These are phyloP conservation scores for Steinernema scapterisci DNA, from an alignment of 2,888 invertebrate genomes.

Conservation along the genomic window DNA sequence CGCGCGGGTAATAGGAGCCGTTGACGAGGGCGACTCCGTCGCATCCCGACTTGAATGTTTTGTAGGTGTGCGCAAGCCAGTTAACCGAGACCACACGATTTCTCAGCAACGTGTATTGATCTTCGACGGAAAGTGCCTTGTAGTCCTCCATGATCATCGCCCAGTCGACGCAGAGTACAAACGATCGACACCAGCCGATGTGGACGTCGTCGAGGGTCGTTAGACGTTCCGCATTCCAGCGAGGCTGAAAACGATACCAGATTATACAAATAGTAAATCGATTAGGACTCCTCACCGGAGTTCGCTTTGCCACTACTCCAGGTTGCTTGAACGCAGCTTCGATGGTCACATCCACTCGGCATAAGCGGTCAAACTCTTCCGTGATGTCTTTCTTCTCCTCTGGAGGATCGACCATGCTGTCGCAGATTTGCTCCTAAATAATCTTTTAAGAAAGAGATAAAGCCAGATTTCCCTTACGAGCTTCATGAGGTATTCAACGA, in stretches of 20 bases:
- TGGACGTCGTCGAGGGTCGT: conserved; percentile 58
- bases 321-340: conserved; percentile 54
- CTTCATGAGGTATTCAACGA: conserved; percentile 43
- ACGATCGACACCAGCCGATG: conserved; percentile 58
- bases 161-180: conserved; percentile 56
- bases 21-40: conserved; percentile 59
- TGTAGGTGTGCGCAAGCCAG: conserved; percentile 59
- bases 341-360: conserved; percentile 58
- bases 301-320: conserved; percentile 55
- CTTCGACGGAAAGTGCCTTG: conserved; percentile 46
- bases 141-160: conserved; percentile 52
- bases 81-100: conserved; percentile 58
- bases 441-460: background rate
- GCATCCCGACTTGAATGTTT: conserved; percentile 51
- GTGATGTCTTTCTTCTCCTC: conserved; percentile 42
- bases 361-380: conserved; percentile 52
- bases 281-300: conserved; percentile 42
- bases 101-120: conserved; percentile 53
- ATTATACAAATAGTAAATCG: background rate
- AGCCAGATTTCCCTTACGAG: conserved; percentile 35
- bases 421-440: conserved; percentile 46
- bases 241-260: conserved; percentile 45
- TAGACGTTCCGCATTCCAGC: conserved; percentile 54
- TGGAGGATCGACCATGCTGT: conserved; percentile 49
- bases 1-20: conserved; percentile 55